Evolutionary conservation across 2,888 invertebrate species (phyloP).

Genomic region (Andrena dorsata): DNA sequence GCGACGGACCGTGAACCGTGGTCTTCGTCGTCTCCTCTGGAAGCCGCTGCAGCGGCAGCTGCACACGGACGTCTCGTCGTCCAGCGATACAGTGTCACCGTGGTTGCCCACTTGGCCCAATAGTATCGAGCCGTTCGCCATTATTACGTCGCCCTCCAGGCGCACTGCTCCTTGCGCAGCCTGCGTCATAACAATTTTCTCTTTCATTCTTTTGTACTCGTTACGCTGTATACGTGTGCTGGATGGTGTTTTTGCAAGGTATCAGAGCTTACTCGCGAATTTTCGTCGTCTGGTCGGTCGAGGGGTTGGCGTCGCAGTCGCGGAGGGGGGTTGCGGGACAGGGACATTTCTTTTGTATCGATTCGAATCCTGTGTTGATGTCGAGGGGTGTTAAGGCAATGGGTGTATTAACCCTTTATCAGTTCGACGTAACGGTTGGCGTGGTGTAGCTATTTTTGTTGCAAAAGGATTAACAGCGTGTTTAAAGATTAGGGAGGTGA

Average conservation of each 20-base stretch:
- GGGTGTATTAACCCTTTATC: slow-evolving; percentile 34
- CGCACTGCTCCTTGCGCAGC: slow-evolving; percentile 98
- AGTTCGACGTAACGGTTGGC: slow-evolving; percentile 15
- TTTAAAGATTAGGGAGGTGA: too few relatives aligned
- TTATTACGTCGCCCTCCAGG: slow-evolving; percentile 98
- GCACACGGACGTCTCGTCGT: slow-evolving; percentile 84
- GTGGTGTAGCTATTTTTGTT: neutral
- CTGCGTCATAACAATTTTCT: slow-evolving; percentile 85
- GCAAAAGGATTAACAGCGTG: too few relatives aligned
- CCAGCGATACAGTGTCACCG: slow-evolving; percentile 84
- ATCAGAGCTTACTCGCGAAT: neutral
- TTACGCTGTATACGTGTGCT: neutral
- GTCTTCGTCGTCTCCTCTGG: slow-evolving; percentile 83
- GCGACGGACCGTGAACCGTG: slow-evolving; percentile 86
- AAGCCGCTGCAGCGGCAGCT: slow-evolving; percentile 85
- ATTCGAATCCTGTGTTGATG: slow-evolving; percentile 28
- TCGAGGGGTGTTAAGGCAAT: too few relatives aligned
- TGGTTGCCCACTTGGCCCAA: slow-evolving; percentile 88
- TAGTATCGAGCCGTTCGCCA: slow-evolving; percentile 95
- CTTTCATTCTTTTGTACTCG: slow-evolving; percentile 5
- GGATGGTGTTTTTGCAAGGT: neutral
- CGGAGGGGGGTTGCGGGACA: neutral
- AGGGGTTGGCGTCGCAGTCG: neutral
- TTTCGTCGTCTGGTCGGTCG: neutral
- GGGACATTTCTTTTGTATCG: slow-evolving; percentile 41